phyloP scores from a whole-genome alignment of 92 coral and sea anemone species.

The Parazoanthus swiftii region DNA sequence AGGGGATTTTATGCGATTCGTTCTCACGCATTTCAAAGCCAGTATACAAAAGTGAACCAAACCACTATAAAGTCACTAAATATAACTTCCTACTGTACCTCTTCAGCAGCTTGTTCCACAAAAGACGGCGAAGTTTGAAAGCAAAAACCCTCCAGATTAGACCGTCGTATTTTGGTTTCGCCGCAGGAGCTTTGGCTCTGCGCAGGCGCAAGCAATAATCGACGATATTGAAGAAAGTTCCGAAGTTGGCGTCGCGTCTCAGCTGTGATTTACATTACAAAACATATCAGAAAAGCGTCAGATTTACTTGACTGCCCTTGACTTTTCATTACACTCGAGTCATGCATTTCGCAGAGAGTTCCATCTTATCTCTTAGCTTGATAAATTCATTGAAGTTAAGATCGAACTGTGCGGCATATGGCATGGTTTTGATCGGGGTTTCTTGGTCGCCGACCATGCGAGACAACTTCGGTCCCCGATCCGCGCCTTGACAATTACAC shows the following conservation, averaged over 20 bases:
- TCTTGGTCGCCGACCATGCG: neutral
- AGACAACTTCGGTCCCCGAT: slow-evolving; percentile 40
- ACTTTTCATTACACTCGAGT: slow-evolving; percentile 25
- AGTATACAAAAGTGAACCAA: slow-evolving; percentile 29
- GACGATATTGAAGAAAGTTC: slow-evolving; percentile 94
- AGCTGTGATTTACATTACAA: slow-evolving; percentile 87
- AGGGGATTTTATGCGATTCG: slow-evolving; percentile 27
- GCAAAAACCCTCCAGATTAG: slow-evolving; percentile 55
- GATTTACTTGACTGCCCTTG: slow-evolving; percentile 49
- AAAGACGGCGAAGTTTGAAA: slow-evolving; percentile 63
- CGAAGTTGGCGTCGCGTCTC: slow-evolving; percentile 84
- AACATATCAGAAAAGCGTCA: slow-evolving; percentile 63
- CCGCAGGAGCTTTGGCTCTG: slow-evolving; percentile 69
- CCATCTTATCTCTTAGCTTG: neutral
- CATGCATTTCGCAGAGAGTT: neutral
- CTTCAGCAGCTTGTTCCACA: slow-evolving; percentile 56
- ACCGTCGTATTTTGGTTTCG: slow-evolving; percentile 97
- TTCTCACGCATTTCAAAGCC: slow-evolving; percentile 23
- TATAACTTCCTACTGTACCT: slow-evolving; percentile 16
- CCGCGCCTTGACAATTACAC: slow-evolving; percentile 21
- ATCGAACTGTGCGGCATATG: neutral
- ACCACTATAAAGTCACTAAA: neutral
- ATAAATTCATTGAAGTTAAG: neutral
- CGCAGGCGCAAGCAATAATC: slow-evolving; percentile 99
- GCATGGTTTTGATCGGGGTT: neutral